Base-by-base conservation (phyloP, 2,797 vertebrate species). In the Cyprinella venusta region DNA sequence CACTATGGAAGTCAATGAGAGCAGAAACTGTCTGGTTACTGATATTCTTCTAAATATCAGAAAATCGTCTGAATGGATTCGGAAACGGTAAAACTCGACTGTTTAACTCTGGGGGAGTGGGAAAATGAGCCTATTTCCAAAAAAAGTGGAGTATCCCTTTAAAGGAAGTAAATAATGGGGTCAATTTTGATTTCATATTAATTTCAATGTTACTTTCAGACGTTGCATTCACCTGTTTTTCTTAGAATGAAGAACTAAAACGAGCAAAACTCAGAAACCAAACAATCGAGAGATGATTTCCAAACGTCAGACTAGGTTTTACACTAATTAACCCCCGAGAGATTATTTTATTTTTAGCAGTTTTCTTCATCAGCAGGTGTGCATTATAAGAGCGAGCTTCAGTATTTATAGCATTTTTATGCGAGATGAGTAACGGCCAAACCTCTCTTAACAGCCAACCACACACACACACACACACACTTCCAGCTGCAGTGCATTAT, bases 241-340 rank as follows among this genome's bases (percentile, higher is more conserved):
- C 3, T n/a, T 8, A 26, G 24, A 61, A n/a, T 21, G 7, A 36
- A 56, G 6, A 19, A 63, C 45, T 21, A 63, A 63, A 77, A 30
- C 10, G 2, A 80, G 8, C 67, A 70, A 76, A 82, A 24, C 30
- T 40, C 21, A 16, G 33, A 48, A 80, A 74, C 40, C 75, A 81
- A 84, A 84, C 79, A 77, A 30, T 30, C 15, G 18, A 42, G 61
- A 65, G 68, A 48, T n/a, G 71, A n/a, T n/a, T 84, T 84, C 61
- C 19, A 68, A 80, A 48, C 42, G n/a, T 67, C 2, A 36, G 33
- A 36, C 74, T 24, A 76, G 56, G 69, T 80, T 86, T 89, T 88
- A 21, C 86, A 61, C 81, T 86, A 84, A 89, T 88, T 88, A 90
- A 84, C 84, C 79, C 79, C 70, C 30, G 33, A 63, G 38, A 18